Base-by-base conservation (phyloP, 1,140 invertebrate genomes). In the Drosophila melanica region DNA sequence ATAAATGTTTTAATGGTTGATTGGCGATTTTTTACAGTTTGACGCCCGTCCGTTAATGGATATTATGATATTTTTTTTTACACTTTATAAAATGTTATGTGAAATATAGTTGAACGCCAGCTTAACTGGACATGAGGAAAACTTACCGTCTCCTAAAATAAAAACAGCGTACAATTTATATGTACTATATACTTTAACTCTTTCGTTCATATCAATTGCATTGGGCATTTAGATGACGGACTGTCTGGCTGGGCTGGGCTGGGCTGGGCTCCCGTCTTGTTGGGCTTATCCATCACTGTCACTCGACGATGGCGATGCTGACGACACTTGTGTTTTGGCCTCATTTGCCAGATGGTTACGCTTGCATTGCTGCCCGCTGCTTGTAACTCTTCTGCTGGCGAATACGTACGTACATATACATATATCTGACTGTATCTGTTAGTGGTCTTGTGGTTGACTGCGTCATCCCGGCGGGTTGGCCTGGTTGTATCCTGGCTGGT, bases 291-390 rank as follows among this genome's bases (percentile, higher is more conserved):
- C 78, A 85, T 86, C 81, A 86, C 57, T 75, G 81, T 50, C 70
- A 81, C 53, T 71, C 57, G 45, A 30, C 51, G 14, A 37, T 41
- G 53, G 45, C 63, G 53, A 62, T 54, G 74, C 51, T 59, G 77
- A 65, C 53, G 62, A 86, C 77, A 77, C 77, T 85, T 81, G 68
- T 80, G 77, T 70, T 80, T 74, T 77, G 67, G 77, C 77, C 81
- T 71, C 77, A 81, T 80, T 85, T 85, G 81, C 81, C 77, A 81
- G 76, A 85, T 80, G 81, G 81, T 77, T 70, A 85, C 79, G 50
- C 62, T 75, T 64, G 70, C 30, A 18, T 63, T 59, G 55, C 54
- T 8, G 42, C 42, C 7, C 3, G 44, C 18, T 45, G 44, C 44
- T 20, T 48, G 16, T 39, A 37, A 54, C n/a, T 20, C 33, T 50